These are phyloP conservation scores for Noctuana brunneofusca DNA, from an alignment of 2,888 invertebrate species.

Conservation along the genomic window DNA sequence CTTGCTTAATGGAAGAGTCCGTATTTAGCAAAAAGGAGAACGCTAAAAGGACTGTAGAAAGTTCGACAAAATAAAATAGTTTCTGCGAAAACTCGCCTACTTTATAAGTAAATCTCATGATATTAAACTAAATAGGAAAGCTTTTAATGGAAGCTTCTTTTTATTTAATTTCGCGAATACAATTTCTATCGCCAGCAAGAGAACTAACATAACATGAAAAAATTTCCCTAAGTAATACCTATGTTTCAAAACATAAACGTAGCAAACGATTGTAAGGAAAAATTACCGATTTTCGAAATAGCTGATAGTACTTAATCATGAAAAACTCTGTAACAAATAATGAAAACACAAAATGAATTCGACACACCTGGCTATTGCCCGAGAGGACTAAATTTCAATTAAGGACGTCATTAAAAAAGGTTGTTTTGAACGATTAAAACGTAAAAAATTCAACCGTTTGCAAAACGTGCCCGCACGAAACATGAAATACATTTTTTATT, in stretches of 20 bases:
- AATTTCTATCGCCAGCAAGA: no score
- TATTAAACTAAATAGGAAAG: no score
- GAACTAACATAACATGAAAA: no score
- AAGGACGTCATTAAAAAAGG: slow-evolving; percentile 16
- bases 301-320: background rate
- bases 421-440: slow-evolving; percentile 6
- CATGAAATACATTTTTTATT: slow-evolving; percentile 17
- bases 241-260: no score
- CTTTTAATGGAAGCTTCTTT: no score
- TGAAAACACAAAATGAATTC: slow-evolving; percentile 7
- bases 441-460: slow-evolving; percentile 11
- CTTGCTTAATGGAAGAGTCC: slow-evolving; percentile 25
- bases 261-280: background rate
- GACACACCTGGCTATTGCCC: background rate
- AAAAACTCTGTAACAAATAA: background rate
- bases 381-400: slow-evolving; percentile 21
- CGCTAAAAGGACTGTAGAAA: slow-evolving; percentile 18
- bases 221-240: no score
- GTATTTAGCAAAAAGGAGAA: slow-evolving; percentile 13
- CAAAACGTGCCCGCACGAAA: background rate
- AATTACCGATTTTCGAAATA: background rate
- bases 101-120: background rate
- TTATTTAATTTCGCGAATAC: no score
- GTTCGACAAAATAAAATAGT: slow-evolving; percentile 12
- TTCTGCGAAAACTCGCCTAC: slow-evolving; percentile 3